phyloP scores from a whole-genome alignment of 2,113 vertebrate species.

The Trichomycterus rosablanca region DNA sequence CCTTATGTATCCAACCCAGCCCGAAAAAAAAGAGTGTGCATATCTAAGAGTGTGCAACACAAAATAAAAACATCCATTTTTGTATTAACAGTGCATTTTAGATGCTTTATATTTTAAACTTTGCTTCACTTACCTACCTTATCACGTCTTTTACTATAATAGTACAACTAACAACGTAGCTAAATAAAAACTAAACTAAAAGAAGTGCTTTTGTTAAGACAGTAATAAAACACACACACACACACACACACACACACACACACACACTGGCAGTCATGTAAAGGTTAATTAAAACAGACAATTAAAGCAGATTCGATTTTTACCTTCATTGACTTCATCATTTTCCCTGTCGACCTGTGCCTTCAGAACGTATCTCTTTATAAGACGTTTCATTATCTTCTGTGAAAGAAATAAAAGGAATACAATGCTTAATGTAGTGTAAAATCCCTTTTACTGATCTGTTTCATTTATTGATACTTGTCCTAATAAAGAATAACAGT shows the following conservation, averaged over 20 bases:
- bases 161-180: too few relatives aligned
- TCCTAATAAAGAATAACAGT: conserved; percentile 9
- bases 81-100: too few relatives aligned
- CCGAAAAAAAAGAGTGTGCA: too few relatives aligned
- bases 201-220: too few relatives aligned
- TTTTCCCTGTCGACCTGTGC: conserved; percentile 94
- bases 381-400: conserved; percentile 98
- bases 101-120: too few relatives aligned
- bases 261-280: conserved; percentile 22
- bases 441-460: too few relatives aligned
- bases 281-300: conserved; percentile 2
- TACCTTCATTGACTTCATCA: conserved; percentile 97
- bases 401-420: conserved; percentile 53
- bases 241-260: conserved; percentile 23
- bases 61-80: too few relatives aligned
- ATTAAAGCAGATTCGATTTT: conserved; percentile 43
- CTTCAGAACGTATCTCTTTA: conserved; percentile 93
- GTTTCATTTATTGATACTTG: background rate
- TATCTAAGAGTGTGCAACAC: too few relatives aligned
- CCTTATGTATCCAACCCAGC: too few relatives aligned
- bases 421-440: background rate
- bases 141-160: too few relatives aligned
- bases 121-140: too few relatives aligned
- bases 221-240: conserved; percentile 15
- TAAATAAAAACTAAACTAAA: too few relatives aligned